Percentiles rank a stretch among this genome's conserved stretches.
These are phyloP conservation scores for Erannis defoliaria DNA, from an alignment of 2,888 invertebrate species.

Conservation along the genomic window DNA sequence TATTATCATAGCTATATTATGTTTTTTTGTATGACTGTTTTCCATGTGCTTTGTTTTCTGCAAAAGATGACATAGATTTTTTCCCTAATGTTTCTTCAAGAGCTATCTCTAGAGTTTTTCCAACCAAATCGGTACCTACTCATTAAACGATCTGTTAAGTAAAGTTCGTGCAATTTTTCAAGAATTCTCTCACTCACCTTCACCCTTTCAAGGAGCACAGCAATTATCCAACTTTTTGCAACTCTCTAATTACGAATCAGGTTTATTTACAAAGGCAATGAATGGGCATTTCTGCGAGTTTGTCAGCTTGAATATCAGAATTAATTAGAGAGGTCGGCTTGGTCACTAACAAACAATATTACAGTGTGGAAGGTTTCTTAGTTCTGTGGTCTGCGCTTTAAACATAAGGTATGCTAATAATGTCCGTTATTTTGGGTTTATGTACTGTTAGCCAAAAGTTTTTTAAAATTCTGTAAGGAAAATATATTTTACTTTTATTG, in stretches of 20 bases:
- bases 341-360: conserved; percentile 21
- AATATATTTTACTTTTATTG: too few species aligned
- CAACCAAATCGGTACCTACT: neutral
- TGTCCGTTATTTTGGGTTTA: too few species aligned
- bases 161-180: conserved; percentile 34
- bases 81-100: neutral
- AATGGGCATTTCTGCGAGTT: conserved; percentile 50
- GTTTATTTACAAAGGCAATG: conserved; percentile 48
- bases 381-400: neutral
- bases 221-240: conserved; percentile 43
- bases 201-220: conserved; percentile 36
- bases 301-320: conserved; percentile 58
- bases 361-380: conserved; percentile 10
- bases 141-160: conserved; percentile 24
- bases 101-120: conserved; percentile 2
- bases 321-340: conserved; percentile 54
- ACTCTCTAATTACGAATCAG: conserved; percentile 45
- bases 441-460: too few species aligned
- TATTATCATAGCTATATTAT: too few species aligned
- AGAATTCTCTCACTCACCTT: conserved; percentile 35
- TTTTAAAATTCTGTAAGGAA: too few species aligned
- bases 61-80: too few species aligned
- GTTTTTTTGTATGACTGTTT: too few species aligned
- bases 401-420: too few species aligned
- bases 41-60: neutral